Percentiles rank a stretch among this genome's conserved stretches.
Evolutionary conservation across 2,888 invertebrate species (phyloP).

Genomic region (Hedychridium roseum): DNA sequence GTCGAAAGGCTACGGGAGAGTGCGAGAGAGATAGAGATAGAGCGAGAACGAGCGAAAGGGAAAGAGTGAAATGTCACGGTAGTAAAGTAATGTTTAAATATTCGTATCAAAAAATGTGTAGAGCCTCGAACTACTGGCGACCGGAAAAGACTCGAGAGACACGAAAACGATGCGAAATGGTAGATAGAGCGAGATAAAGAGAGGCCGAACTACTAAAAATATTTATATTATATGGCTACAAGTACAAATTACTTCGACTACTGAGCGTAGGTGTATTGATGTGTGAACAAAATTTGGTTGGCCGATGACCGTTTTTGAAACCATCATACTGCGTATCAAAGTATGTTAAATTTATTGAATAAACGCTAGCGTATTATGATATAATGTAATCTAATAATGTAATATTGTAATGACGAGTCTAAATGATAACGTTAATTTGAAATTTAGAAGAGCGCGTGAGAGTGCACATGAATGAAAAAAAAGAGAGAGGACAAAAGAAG

Average conservation of each 20-base stretch:
- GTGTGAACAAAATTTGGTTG: slow-evolving; percentile 64
- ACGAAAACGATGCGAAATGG: slow-evolving; percentile 31
- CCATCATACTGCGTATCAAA: slow-evolving; percentile 65
- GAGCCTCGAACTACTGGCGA: slow-evolving; percentile 61
- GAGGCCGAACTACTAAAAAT: slow-evolving; percentile 60
- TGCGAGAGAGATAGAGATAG: background rate
- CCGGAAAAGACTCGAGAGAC: slow-evolving; percentile 44
- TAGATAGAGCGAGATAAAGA: slow-evolving; percentile 42
- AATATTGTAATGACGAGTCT: slow-evolving; percentile 65
- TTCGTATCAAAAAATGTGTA: slow-evolving; percentile 62
- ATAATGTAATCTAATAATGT: slow-evolving; percentile 64
- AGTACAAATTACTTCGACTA: slow-evolving; percentile 65
- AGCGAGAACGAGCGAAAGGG: slow-evolving; percentile 9
- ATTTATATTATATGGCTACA: slow-evolving; percentile 65
- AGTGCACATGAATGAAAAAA: slow-evolving; percentile 52
- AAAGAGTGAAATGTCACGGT: slow-evolving; percentile 23
- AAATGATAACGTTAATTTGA: slow-evolving; percentile 63
- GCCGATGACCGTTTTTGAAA: slow-evolving; percentile 64
- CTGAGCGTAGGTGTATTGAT: slow-evolving; percentile 64
- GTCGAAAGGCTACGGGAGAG: slow-evolving; percentile 49
- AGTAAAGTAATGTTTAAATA: slow-evolving; percentile 60
- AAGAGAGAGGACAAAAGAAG: slow-evolving; percentile 48
- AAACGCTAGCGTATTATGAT: slow-evolving; percentile 64
- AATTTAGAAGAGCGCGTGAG: slow-evolving; percentile 59
- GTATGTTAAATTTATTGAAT: slow-evolving; percentile 65